Evolutionary conservation across 2,113 vertebrate genomes (phyloP).

Genomic region (Muscicapa adusta): DNA sequence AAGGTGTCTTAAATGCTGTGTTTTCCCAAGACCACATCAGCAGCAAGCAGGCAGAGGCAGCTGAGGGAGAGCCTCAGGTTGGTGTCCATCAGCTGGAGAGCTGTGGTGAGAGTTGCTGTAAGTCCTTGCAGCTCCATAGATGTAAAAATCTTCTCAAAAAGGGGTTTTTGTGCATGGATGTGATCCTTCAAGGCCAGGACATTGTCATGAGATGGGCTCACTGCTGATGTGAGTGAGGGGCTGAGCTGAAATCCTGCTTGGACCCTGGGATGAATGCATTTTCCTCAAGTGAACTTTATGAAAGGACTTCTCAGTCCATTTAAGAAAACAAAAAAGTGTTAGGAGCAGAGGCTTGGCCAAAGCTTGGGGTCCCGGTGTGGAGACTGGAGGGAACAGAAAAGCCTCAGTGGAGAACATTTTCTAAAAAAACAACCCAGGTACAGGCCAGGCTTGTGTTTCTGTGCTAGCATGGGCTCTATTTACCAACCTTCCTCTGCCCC

Average conservation of each 20-base stretch:
- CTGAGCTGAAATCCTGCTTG: neutral
- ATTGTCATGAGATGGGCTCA: neutral
- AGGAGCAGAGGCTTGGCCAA: slow-evolving; percentile 55
- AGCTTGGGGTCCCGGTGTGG: neutral
- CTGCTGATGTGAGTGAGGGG: neutral
- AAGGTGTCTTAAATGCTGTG: neutral
- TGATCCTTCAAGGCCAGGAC: neutral
- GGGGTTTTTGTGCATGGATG: accelerated
- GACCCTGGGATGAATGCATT: neutral
- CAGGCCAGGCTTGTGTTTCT: slow-evolving; percentile 45
- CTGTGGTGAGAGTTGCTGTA: neutral
- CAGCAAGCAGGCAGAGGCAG: neutral
- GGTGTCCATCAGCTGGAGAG: neutral
- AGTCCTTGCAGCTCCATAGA: neutral
- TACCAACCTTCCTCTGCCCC: neutral
- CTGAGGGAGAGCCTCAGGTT: neutral
- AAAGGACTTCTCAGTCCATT: slow-evolving; percentile 56
- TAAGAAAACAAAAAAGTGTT: slow-evolving; percentile 62
- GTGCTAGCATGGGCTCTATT: neutral
- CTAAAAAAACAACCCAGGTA: slow-evolving; percentile 29
- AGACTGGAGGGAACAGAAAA: slow-evolving; percentile 55
- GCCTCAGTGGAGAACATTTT: slow-evolving; percentile 55
- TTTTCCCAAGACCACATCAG: neutral
- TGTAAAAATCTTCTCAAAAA: neutral
- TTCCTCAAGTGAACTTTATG: slow-evolving; percentile 51